Conservation (phyloP, 1,140 invertebrate species). For the Sycophila sp. region DNA sequence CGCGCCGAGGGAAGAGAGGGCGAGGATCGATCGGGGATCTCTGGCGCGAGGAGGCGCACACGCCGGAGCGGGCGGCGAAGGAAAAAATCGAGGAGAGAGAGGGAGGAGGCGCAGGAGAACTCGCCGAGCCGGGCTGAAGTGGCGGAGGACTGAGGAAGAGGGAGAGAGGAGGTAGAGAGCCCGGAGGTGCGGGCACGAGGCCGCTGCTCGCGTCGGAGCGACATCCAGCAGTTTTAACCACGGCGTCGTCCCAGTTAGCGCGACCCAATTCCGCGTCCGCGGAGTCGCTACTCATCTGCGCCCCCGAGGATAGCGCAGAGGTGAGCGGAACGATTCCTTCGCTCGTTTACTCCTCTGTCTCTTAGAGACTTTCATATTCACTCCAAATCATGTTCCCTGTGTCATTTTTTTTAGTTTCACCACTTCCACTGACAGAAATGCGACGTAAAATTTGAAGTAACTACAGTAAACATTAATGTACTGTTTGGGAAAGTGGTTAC, state of each 20-base stretch:
- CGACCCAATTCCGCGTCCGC: constrained; percentile 35
- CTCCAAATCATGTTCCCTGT: too few species aligned
- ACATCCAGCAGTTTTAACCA: constrained; percentile 11
- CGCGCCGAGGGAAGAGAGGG: too few species aligned
- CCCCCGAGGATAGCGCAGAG: constrained; percentile 27
- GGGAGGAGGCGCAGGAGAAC: background rate
- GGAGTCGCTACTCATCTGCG: constrained; percentile 32
- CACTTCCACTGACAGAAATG: too few species aligned
- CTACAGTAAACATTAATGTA: too few species aligned
- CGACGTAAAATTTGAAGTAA: too few species aligned
- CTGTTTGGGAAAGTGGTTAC: too few species aligned
- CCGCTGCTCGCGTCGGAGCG: background rate
- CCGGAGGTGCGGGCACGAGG: background rate
- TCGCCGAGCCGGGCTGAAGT: too few species aligned
- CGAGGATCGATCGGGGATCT: constrained; percentile 19
- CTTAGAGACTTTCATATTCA: too few species aligned
- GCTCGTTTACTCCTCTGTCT: too few species aligned
- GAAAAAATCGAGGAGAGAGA: background rate
- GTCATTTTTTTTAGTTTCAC: too few species aligned
- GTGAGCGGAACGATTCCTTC: too few species aligned
- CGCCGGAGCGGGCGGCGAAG: too few species aligned
- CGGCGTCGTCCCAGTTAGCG: constrained; percentile 35
- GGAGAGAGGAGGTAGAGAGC: background rate
- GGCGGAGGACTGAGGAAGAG: background rate
- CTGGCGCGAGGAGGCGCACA: background rate